Percentiles rank a stretch among this genome's conserved stretches.
These are phyloP conservation scores for Meloidogyne chitwoodi DNA, from an alignment of 1,140 invertebrate species.

Conservation along the genomic window DNA sequence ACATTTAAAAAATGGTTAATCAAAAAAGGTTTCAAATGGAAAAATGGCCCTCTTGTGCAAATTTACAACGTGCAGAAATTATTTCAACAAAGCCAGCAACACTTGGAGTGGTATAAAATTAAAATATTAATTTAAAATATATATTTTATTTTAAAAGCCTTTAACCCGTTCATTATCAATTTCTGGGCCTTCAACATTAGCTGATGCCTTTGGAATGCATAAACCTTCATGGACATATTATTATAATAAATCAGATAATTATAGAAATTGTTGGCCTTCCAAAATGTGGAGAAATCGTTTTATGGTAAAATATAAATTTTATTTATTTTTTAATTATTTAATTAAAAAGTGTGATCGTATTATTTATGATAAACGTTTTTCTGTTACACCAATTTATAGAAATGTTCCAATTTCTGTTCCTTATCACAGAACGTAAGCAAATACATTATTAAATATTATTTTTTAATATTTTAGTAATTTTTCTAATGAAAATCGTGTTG, in stretches of 20 bases:
- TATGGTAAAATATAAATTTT: background rate
- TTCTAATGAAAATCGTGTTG: background rate
- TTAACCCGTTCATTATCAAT: background rate
- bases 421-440: background rate
- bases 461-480: conserved; percentile 13
- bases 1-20: background rate
- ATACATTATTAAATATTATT: background rate
- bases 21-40: background rate
- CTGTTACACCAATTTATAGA: background rate
- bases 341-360: conserved; percentile 9
- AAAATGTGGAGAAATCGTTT: conserved; percentile 3
- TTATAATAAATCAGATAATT: conserved; percentile 1
- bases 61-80: background rate
- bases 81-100: background rate
- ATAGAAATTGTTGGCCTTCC: background rate
- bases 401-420: background rate
- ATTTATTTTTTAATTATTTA: background rate
- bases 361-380: background rate
- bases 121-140: too few relatives aligned
- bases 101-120: background rate
- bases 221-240: conserved; percentile 6
- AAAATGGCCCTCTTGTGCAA: background rate
- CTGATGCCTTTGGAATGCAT: background rate
- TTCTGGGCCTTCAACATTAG: background rate
- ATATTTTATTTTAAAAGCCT: background rate